Evolutionary conservation across 2,888 invertebrate genomes (phyloP), one percentile per base, ranked within the genome.

Genomic region (Euplagia quadripunctaria): DNA sequence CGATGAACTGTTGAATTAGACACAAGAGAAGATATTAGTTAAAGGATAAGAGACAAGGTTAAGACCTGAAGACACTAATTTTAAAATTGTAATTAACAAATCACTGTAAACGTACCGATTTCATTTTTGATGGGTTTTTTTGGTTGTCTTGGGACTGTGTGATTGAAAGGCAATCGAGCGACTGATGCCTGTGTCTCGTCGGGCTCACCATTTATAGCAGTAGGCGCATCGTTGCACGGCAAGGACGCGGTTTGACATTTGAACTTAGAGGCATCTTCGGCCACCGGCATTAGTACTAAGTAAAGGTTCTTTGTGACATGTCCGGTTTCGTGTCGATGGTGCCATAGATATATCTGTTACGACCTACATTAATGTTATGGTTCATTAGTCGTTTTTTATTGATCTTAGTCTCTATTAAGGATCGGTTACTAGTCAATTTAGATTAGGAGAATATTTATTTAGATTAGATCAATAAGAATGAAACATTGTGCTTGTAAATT

Each of bases 161-260:
- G 86, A 84, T 84, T 84, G 85, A 85, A 89, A 89, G 81, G 89
- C 92, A 85, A 89, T 86, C 80, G 87, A 92, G 88, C 88, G 94
- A 95, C 93, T 96, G 95, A 94, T 94, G 92, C 88, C 82, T 74
- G 78, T 85, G 82, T 74, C 83, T 80, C 75, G 90, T 74, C 73
- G 86, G 85, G 81, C 80, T 77, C 76, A 79, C 82, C 86, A 91
- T 94, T 92, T 96, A 95, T 95, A 95, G 76, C 77, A 84, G 84
- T 79, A 77, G 78, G 87, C 85, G 83, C 85, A 78, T 84, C 86
- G 82, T 83, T 77, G 80, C 82, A 72, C 71, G 79, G 89, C 94
- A 93, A 94, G 94, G 95, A 94, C 95, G 90, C 87, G 80, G 84
- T 84, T 89, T 93, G 95, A 94, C 95, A 95, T 95, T 95, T 95